Conservation (phyloP, 2,113 vertebrate species). For the Melanerpes aurifrons region DNA sequence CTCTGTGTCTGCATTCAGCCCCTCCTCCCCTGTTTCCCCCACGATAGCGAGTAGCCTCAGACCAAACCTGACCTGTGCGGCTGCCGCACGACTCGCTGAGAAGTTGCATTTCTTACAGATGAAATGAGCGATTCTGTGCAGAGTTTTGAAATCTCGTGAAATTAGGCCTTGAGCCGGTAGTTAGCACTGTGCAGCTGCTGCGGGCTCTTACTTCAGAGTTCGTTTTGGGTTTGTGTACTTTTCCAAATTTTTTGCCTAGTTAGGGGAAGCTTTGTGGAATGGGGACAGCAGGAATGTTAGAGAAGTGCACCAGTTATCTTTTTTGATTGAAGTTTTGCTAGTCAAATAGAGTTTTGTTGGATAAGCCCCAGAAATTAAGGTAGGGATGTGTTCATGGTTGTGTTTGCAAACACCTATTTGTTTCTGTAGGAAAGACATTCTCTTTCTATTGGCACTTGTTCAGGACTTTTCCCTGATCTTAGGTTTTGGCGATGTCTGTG, state of each 20-base stretch:
- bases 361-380: neutral
- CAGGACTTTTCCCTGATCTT: neutral
- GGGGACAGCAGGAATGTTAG: neutral
- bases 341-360: neutral
- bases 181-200: neutral
- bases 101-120: accelerated
- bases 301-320: neutral
- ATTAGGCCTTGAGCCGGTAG: neutral
- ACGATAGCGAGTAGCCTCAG: too few relatives aligned
- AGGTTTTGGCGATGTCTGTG: accelerated
- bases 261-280: neutral
- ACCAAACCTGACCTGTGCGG: neutral
- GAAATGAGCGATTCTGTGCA: neutral
- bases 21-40: accelerated
- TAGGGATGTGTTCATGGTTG: accelerated
- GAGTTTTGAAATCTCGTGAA: neutral
- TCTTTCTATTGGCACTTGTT: neutral
- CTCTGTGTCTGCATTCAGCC: too few relatives aligned
- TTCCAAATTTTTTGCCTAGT: neutral
- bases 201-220: neutral
- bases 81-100: neutral
- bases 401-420: neutral
- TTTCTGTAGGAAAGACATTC: neutral
- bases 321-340: neutral
- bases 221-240: neutral